Evolutionary conservation across 2,797 vertebrate genomes (phyloP).

Genomic region (Clarias fuscus): DNA sequence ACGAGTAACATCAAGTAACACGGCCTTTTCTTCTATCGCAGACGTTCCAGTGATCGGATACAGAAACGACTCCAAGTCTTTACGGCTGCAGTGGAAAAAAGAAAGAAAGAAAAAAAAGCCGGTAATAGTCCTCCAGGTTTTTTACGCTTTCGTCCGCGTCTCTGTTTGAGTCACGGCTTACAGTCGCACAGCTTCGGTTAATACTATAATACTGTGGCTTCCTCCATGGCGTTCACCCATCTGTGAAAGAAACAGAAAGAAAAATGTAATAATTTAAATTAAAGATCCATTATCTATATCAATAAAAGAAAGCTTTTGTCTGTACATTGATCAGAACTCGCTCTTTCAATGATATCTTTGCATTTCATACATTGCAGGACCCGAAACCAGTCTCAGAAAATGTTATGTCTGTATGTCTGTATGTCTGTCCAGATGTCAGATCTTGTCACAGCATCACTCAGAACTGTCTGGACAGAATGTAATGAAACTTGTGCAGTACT

Average conservation of each 20-base stretch:
- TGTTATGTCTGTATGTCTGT: too few relatives aligned
- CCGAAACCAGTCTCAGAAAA: too few relatives aligned
- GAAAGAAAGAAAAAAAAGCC: background rate
- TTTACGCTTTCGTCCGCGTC: background rate
- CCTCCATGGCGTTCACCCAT: slow-evolving; percentile 95
- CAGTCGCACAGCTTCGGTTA: slow-evolving; percentile 46
- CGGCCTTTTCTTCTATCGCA: background rate
- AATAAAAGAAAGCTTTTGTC: too few relatives aligned
- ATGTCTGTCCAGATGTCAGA: too few relatives aligned
- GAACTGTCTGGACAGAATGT: too few relatives aligned
- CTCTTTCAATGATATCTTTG: too few relatives aligned
- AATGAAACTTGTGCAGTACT: too few relatives aligned
- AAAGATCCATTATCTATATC: too few relatives aligned
- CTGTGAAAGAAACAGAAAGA: slow-evolving; percentile 68
- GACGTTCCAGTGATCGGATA: background rate
- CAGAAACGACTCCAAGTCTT: background rate
- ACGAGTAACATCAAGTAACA: background rate
- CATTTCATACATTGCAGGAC: too few relatives aligned
- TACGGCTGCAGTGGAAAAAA: background rate
- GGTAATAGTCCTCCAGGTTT: background rate
- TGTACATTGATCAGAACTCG: too few relatives aligned
- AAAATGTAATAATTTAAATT: background rate
- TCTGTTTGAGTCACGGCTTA: slow-evolving; percentile 6
- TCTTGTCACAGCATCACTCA: too few relatives aligned
- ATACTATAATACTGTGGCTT: slow-evolving; percentile 95